Evolutionary conservation across 1,140 invertebrate genomes (phyloP).

Genomic region (Marisa cornuarietis): DNA sequence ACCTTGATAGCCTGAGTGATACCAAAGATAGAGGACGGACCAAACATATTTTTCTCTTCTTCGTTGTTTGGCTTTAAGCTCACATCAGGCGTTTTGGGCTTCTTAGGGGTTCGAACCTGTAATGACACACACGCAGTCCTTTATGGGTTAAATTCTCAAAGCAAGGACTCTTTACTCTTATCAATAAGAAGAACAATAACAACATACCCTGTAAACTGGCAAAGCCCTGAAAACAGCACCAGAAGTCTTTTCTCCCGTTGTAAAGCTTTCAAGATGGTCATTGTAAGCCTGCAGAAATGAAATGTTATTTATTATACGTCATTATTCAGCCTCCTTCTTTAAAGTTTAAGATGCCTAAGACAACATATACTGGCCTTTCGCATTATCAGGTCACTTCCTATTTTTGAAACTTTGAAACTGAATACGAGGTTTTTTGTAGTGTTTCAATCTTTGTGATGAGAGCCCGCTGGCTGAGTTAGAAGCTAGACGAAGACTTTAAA

Average conservation of each 20-base stretch:
- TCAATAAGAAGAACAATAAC: not conserved
- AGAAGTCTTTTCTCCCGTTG: slow-evolving; percentile 50
- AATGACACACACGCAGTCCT: not conserved
- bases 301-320: slow-evolving; percentile 12
- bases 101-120: slow-evolving; percentile 45
- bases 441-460: no score
- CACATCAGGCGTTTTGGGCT: slow-evolving; percentile 49
- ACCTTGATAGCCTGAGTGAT: slow-evolving; percentile 23
- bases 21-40: slow-evolving; percentile 24
- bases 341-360: no score
- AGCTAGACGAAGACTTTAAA: no score
- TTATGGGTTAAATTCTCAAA: no score
- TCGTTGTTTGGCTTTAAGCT: slow-evolving; percentile 34
- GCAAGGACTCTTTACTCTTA: not conserved
- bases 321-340: not conserved
- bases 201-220: slow-evolving; percentile 59
- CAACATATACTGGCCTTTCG: no score
- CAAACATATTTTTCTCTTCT: slow-evolving; percentile 33
- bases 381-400: no score
- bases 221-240: slow-evolving; percentile 61
- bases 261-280: slow-evolving; percentile 57
- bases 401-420: no score
- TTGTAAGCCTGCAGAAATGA: slow-evolving; percentile 52
- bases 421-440: no score
- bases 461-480: no score